Evolutionary conservation across 2,888 invertebrate species (phyloP), one percentile per base, ranked within the genome.

Genomic region (Stenodera caucasica): DNA sequence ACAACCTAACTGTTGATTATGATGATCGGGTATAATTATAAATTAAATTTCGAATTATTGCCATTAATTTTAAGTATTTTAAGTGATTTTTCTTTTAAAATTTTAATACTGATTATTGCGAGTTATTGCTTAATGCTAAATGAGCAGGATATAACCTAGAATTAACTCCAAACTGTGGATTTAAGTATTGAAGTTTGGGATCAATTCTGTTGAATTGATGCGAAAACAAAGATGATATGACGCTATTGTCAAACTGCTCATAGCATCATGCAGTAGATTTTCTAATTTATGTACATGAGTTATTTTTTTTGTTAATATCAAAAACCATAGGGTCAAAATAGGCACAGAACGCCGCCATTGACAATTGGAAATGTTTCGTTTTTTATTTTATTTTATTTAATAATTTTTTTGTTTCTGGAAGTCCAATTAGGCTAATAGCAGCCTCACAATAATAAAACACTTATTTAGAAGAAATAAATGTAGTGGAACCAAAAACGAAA

Each of bases 31-130:
- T 33, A 57, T 51, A 57, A 57, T 51, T 18, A n/a, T 35, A 29
- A 21, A 26, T 63, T 65, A 61, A 55, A 52, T 58, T 49, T 49
- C 72, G 71, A 45, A 45, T 45, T 45, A 45, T 45, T 45, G 45
- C 45, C 45, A 45, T 45, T 5, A 15, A 21, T 45, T 3, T 40
- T 21, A 21, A 11, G 15, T 21, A 9, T 45, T 11, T 45, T 11
- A 6, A n/a, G 7, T 11, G 18, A 18, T n/a, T 49, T 49, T 32
- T 11, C 5, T 21, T 37, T n/a, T 45, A 33, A 35, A 53, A 57
- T 58, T 61, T 72, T 81, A 81, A 81, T 81, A 81, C 81, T 81
- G 81, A 80, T 82, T 82, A 82, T 82, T 82, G 82, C 82, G 80
- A 82, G 81, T 82, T 82, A 82, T 82, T 82, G 82, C 82, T 82